A percentile compares a stretch with the other conserved stretches of the same genome.
Conservation (phyloP, 2,888 invertebrate species). For the Cheilosia impressa region DNA sequence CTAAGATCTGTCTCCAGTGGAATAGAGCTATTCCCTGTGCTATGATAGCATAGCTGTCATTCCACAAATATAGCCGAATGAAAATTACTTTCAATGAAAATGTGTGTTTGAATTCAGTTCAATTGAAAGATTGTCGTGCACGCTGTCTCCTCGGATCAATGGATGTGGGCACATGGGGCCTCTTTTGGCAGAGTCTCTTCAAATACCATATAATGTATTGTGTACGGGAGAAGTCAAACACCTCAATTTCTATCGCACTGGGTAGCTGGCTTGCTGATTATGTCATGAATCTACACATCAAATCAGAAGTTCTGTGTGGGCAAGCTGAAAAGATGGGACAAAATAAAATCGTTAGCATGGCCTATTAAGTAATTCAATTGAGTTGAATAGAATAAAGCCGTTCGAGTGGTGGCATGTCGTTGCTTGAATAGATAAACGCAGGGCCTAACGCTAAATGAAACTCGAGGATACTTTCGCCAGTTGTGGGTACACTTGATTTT, state of each 20-base stretch:
- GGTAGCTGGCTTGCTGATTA: not conserved
- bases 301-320: not conserved
- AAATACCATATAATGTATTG: no score
- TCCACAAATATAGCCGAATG: constrained; percentile 23
- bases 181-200: not conserved
- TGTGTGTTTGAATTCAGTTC: constrained; percentile 68
- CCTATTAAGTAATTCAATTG: constrained; percentile 70
- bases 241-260: constrained; percentile 51
- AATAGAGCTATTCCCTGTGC: constrained; percentile 1
- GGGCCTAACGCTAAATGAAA: constrained; percentile 8
- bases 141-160: constrained; percentile 54
- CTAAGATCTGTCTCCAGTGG: constrained; percentile 14
- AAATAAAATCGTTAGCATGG: constrained; percentile 26
- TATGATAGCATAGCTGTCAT: constrained; percentile 20
- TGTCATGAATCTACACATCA: constrained; percentile 49
- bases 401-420: constrained; percentile 57
- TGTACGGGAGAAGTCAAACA: constrained; percentile 61
- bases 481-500: constrained; percentile 24
- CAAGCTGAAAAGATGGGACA: constrained; percentile 9
- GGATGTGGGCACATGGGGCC: constrained; percentile 21
- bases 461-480: constrained; percentile 27
- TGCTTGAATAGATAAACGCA: constrained; percentile 1
- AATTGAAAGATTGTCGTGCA: constrained; percentile 69
- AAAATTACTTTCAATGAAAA: constrained; percentile 56
- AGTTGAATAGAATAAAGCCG: constrained; percentile 63